Percentiles rank a stretch among this genome's conserved stretches.
These are phyloP conservation scores for Drosophila eugracilis DNA, from an alignment of 1,140 invertebrate genomes.

Conservation along the genomic window DNA sequence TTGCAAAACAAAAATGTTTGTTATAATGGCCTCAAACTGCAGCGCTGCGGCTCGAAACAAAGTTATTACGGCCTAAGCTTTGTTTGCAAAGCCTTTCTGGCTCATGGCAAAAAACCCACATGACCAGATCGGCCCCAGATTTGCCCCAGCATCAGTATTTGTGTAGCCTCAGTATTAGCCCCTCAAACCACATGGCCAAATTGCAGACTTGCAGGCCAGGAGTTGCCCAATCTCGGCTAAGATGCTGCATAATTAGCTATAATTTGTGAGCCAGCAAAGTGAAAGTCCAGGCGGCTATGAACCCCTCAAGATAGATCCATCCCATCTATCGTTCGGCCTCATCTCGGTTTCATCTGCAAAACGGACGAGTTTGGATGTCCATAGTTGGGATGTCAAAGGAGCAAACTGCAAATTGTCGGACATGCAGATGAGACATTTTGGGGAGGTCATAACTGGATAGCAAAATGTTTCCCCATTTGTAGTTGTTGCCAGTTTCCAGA, in stretches of 20 bases:
- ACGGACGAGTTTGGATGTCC: constrained; percentile 6
- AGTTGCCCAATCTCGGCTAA: constrained; percentile 77
- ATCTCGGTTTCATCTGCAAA: constrained; percentile 10
- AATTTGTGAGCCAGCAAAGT: constrained; percentile 71
- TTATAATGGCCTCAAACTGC: constrained; percentile 51
- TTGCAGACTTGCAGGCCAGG: constrained; percentile 62
- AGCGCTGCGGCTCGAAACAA: constrained; percentile 29
- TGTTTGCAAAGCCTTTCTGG: constrained; percentile 54
- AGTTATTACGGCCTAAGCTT: constrained; percentile 49
- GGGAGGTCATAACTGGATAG: constrained; percentile 9
- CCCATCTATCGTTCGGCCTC: constrained; percentile 16
- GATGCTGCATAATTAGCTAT: constrained; percentile 81
- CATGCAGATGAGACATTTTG: constrained; percentile 26
- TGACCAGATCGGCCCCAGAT: constrained; percentile 53
- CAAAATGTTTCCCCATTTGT: constrained; percentile 3
- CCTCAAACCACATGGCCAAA: constrained; percentile 66
- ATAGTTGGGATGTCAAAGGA: constrained; percentile 36
- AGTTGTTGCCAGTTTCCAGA: neutral
- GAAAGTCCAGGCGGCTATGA: constrained; percentile 67
- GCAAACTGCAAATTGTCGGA: constrained; percentile 25
- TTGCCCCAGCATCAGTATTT: constrained; percentile 20
- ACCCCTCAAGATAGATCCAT: constrained; percentile 36
- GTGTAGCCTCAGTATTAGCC: constrained; percentile 24
- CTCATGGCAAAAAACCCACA: constrained; percentile 60
- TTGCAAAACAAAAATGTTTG: constrained; percentile 53